phyloP scores from a whole-genome alignment of 2,797 vertebrate genomes.

The Tangara arthus region DNA sequence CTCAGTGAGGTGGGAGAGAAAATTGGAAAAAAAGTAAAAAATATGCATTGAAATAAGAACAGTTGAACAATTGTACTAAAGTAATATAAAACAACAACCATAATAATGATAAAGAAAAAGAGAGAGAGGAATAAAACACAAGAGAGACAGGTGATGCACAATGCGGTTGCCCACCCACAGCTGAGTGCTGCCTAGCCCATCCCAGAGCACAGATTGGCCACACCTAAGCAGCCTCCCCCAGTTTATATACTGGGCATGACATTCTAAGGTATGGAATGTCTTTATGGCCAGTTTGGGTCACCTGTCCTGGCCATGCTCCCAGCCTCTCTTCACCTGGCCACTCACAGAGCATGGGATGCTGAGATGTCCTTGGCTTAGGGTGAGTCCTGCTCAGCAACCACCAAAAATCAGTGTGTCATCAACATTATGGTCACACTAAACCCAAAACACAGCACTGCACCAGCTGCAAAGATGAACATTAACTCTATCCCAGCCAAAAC shows the following conservation, averaged over 20 bases:
- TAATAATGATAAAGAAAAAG: not conserved
- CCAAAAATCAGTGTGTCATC: not conserved
- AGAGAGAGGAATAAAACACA: not conserved
- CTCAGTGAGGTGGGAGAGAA: not conserved
- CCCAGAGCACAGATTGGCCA: fast-evolving
- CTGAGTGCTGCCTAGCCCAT: not conserved
- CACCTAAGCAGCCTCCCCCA: not conserved
- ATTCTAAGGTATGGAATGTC: not conserved
- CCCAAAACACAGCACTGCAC: not conserved
- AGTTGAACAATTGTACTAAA: not conserved
- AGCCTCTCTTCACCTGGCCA: not conserved
- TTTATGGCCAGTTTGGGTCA: not conserved
- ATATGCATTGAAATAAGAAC: not conserved
- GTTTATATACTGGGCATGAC: not conserved
- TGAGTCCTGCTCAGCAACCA: not conserved
- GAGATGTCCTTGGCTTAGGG: not conserved
- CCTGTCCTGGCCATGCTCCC: not conserved
- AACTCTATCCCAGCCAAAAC: not conserved
- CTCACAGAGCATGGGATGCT: not conserved
- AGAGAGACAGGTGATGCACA: not conserved
- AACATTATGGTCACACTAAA: not conserved
- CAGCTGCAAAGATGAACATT: not conserved
- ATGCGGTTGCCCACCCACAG: fast-evolving
- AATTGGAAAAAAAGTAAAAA: not conserved
- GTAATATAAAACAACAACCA: not conserved